Evolutionary conservation across 2,797 vertebrate genomes (phyloP), one percentile per base, ranked within the genome.

Genomic region (Pseudopleuronectes americanus): DNA sequence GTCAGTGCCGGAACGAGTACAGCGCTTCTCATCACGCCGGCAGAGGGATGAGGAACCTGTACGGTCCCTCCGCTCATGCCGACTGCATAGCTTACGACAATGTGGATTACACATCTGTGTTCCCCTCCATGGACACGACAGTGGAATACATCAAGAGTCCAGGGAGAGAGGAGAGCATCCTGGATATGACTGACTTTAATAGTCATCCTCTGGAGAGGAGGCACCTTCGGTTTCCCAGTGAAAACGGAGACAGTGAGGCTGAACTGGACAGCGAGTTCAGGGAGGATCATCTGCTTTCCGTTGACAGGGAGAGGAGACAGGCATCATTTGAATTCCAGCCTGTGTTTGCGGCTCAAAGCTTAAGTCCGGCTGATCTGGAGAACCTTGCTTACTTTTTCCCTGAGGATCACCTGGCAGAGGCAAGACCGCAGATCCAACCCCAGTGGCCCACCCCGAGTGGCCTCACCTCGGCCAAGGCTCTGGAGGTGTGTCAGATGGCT

Each of bases 361-460:
- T 92, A 61, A 90, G 72, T 49, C 89, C 89, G 61, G 85, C 55
- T 0, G 84, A 94, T 22, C 78, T 94, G 0, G 86, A 95, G 58
- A 92, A 65, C 31, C 79, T 95, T 0, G 87, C 91, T 0, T 97
- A 96, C 74, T 96, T 93, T 87, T 96, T 94, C 85, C 93, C 93
- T 0, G 94, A 96, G 76, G 94, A 94, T 68, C 96, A 93, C 76
- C 88, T 85, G 76, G 87, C 84, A 53, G 91, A 68, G 48, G 67
- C 66, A 6, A 84, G 91, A 8, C 84, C 81, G 1, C 81, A 67
- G 16, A 68, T 74, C 6, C 76, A 60, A 2, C 90, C 92, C 5
- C 66, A 33, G 6, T 96, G 95, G 95, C 94, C 93, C n/a, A 93
- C 93, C 0, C 90, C 94, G 0, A 92, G 91, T 3, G 81, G 85